Evolutionary conservation across 2,113 vertebrate genomes (phyloP).

Genomic region (Pteropus alecto): DNA sequence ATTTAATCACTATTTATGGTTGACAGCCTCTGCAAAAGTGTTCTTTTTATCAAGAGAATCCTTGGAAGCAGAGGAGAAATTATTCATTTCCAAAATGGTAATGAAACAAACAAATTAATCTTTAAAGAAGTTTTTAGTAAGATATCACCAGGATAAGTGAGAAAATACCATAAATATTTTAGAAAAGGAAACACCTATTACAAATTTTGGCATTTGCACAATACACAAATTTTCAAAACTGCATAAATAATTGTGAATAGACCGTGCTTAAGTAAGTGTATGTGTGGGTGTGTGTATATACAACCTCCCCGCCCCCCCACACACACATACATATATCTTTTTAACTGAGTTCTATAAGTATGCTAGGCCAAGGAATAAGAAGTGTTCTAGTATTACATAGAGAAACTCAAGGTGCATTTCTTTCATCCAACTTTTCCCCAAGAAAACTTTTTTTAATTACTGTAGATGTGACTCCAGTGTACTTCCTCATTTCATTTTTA

Average conservation of each 20-base stretch:
- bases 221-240: background rate
- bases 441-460: slow-evolving; percentile 56
- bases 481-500: slow-evolving; percentile 62
- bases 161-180: background rate
- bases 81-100: background rate
- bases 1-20: slow-evolving; percentile 1
- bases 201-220: background rate
- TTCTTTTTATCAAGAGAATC: background rate
- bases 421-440: slow-evolving; percentile 10
- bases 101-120: background rate
- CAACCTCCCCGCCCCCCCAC: too few species aligned
- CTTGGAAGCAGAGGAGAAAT: background rate
- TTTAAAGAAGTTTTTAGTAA: background rate
- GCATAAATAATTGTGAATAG: background rate
- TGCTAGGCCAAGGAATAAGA: background rate
- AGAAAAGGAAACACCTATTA: background rate
- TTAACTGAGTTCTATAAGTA: background rate
- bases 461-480: slow-evolving; percentile 29
- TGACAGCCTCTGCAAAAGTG: background rate
- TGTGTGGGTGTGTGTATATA: background rate
- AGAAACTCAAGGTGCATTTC: background rate
- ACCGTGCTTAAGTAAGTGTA: background rate
- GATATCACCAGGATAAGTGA: background rate
- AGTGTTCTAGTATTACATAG: background rate
- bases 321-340: background rate